These are phyloP conservation scores for Thunnus thynnus DNA, from an alignment of 2,113 vertebrate species.

Conservation along the genomic window DNA sequence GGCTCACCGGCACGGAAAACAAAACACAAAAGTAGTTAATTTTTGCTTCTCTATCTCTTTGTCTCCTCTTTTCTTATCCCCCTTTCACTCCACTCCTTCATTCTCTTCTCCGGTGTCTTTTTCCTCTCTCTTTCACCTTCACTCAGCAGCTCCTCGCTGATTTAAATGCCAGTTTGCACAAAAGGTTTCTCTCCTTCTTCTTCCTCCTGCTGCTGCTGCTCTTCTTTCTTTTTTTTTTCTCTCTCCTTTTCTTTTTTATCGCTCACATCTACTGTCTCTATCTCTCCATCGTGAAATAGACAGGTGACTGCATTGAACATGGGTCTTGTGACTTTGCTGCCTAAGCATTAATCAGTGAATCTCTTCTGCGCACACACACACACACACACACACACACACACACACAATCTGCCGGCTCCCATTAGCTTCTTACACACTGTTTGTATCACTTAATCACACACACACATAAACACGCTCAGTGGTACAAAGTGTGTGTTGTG, in stretches of 20 bases:
- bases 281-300: slow-evolving; percentile 16
- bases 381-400: slow-evolving; percentile 15
- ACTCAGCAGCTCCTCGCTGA: neutral
- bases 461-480: slow-evolving; percentile 4
- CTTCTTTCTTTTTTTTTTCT: neutral
- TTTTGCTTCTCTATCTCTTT: slow-evolving; percentile 23
- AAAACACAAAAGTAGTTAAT: slow-evolving; percentile 44
- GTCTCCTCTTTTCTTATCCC: neutral
- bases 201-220: neutral
- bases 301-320: slow-evolving; percentile 40
- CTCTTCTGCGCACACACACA: slow-evolving; percentile 10
- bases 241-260: neutral
- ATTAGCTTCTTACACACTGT: slow-evolving; percentile 30
- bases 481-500: slow-evolving; percentile 36
- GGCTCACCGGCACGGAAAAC: slow-evolving; percentile 39
- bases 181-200: slow-evolving; percentile 34
- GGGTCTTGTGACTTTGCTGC: slow-evolving; percentile 58
- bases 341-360: slow-evolving; percentile 45
- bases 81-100: slow-evolving; percentile 8
- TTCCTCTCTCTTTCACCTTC: neutral
- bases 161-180: slow-evolving; percentile 55
- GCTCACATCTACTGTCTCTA: neutral
- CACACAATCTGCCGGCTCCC: slow-evolving; percentile 28
- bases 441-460: slow-evolving; percentile 9
- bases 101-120: neutral